Conservation (phyloP, 2,113 vertebrate genomes). For the Rhea americana region DNA sequence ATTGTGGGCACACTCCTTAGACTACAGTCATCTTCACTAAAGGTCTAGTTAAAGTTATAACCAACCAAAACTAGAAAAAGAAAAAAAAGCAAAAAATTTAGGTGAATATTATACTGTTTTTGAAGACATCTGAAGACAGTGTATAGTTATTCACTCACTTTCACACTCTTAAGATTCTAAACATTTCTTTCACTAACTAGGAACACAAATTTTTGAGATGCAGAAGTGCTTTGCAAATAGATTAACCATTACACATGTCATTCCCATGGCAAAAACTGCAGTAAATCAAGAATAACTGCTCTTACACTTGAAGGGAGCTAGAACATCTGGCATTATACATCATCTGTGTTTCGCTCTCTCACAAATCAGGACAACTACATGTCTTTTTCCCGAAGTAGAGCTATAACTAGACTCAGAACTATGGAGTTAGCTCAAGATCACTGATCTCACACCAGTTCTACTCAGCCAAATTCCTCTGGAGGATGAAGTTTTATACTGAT, state of each 20-base stretch:
- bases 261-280: neutral
- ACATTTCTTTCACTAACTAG: neutral
- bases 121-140: neutral
- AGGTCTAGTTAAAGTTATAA: neutral
- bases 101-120: fast-evolving
- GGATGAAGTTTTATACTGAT: neutral
- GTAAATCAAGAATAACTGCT: neutral
- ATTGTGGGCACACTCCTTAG: neutral
- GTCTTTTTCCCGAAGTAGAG: neutral
- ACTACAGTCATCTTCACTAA: neutral
- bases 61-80: neutral
- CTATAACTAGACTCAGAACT: neutral
- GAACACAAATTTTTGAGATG: neutral
- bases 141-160: fast-evolving
- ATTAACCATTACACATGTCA: neutral
- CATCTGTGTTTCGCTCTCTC: too few species aligned
- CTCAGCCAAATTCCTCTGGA: fast-evolving
- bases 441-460: neutral
- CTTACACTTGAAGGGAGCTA: neutral
- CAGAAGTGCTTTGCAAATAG: neutral
- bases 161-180: neutral
- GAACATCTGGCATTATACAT: neutral
- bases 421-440: neutral
- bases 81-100: neutral
- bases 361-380: fast-evolving